Evolutionary conservation across 2,888 invertebrate genomes (phyloP).

Genomic region (Zaprionus bogoriensis): DNA sequence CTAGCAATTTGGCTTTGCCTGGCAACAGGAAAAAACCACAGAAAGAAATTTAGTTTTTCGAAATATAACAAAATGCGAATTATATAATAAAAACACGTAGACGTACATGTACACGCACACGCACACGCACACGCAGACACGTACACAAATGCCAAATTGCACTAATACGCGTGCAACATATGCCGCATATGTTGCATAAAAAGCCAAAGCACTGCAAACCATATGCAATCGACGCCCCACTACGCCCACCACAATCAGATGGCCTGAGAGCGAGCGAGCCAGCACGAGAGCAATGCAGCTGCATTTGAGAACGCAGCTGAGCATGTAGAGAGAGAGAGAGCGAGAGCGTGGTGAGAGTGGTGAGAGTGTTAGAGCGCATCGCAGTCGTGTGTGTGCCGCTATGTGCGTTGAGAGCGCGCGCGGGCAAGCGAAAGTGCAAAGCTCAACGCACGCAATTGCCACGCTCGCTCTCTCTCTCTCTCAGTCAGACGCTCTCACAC

Average conservation of each 20-base stretch:
- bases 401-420: conserved; percentile 15
- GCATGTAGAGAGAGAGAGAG: too few species aligned
- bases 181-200: conserved; percentile 73
- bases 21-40: conserved; percentile 39
- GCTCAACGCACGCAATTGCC: conserved; percentile 7
- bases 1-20: conserved; percentile 43
- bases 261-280: conserved; percentile 3
- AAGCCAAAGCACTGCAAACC: conserved; percentile 56
- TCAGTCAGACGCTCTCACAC: background rate
- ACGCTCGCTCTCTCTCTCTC: background rate
- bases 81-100: conserved; percentile 60
- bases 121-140: conserved; percentile 18
- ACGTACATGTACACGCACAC: too few species aligned
- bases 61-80: conserved; percentile 66
- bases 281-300: conserved; percentile 41
- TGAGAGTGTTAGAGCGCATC: too few species aligned
- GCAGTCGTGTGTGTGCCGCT: too few species aligned
- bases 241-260: conserved; percentile 37
- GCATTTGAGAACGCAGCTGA: too few species aligned
- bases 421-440: conserved; percentile 18
- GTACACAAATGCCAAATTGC: background rate
- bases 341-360: too few species aligned
- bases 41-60: conserved; percentile 37
- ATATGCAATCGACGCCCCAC: conserved; percentile 64
- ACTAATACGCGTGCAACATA: conserved; percentile 18